Conservation (phyloP, 2,113 vertebrate genomes). For the Aspidoscelis tigris region DNA sequence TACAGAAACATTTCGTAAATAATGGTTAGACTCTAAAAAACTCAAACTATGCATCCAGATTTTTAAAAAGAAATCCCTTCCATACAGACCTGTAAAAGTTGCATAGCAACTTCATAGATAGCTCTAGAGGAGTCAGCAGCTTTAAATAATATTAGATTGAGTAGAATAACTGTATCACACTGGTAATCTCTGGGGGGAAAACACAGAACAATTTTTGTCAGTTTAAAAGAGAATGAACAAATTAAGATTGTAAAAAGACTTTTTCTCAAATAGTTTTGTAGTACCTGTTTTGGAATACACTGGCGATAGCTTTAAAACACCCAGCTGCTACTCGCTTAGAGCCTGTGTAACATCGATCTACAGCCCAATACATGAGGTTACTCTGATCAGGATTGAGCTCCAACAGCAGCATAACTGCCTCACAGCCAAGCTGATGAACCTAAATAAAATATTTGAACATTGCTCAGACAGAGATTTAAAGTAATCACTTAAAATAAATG, state of each 20-base stretch:
- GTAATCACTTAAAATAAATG: neutral
- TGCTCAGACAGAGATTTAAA: neutral
- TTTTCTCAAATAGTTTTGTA: neutral
- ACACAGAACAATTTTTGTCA: conserved; percentile 16
- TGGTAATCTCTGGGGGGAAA: conserved; percentile 90
- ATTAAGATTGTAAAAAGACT: neutral
- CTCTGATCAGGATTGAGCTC: conserved; percentile 98
- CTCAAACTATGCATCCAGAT: neutral
- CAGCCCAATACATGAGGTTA: conserved; percentile 98
- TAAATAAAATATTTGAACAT: conserved; percentile 54
- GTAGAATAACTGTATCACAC: conserved; percentile 97
- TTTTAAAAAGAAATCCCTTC: conserved; percentile 1
- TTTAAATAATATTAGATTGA: conserved; percentile 98
- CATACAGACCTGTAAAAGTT: conserved; percentile 92
- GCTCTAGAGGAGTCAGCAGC: conserved; percentile 96
- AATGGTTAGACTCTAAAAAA: conserved; percentile 1
- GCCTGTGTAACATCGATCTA: conserved; percentile 97
- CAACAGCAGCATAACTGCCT: conserved; percentile 94
- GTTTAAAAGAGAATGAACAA: neutral
- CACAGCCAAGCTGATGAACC: conserved; percentile 97
- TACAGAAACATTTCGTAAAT: neutral
- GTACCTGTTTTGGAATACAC: conserved; percentile 97
- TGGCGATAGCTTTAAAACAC: conserved; percentile 97
- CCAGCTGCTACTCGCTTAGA: conserved; percentile 92
- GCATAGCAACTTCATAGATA: conserved; percentile 98